Evolutionary conservation across 2,797 vertebrate genomes (phyloP).

Genomic region (Labroides dimidiatus): DNA sequence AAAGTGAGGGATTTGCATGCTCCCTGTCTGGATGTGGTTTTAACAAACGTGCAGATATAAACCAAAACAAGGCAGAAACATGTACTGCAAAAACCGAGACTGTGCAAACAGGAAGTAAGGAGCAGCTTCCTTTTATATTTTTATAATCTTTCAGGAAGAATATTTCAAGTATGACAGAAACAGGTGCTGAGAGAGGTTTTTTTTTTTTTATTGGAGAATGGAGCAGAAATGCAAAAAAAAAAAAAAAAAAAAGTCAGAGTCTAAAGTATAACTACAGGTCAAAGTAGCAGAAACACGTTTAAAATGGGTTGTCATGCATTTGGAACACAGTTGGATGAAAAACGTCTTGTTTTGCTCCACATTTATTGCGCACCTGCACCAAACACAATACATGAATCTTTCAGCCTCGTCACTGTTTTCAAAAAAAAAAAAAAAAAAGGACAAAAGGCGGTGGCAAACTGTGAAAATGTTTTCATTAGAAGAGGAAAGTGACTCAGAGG

Average conservation of each 20-base stretch:
- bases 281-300: no score
- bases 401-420: constrained; percentile 11
- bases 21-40: constrained; percentile 43
- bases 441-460: constrained; percentile 53
- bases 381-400: constrained; percentile 27
- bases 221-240: no score
- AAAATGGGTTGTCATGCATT: no score
- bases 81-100: constrained; percentile 7
- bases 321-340: no score
- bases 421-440: constrained; percentile 23
- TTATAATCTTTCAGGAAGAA: neutral
- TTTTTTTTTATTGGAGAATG: no score
- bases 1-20: constrained; percentile 52
- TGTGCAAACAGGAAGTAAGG: neutral
- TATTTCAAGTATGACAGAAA: neutral
- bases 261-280: no score
- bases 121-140: neutral
- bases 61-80: constrained; percentile 36
- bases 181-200: neutral
- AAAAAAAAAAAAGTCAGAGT: neutral
- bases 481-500: constrained; percentile 71
- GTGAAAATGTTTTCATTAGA: constrained; percentile 45
- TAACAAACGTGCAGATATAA: constrained; percentile 24
- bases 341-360: constrained; percentile 34
- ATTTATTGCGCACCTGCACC: constrained; percentile 67